Evolutionary conservation across 2,888 invertebrate species (phyloP), one percentile per base, ranked within the genome.

Genomic region (Ceratothoa steindachneri): DNA sequence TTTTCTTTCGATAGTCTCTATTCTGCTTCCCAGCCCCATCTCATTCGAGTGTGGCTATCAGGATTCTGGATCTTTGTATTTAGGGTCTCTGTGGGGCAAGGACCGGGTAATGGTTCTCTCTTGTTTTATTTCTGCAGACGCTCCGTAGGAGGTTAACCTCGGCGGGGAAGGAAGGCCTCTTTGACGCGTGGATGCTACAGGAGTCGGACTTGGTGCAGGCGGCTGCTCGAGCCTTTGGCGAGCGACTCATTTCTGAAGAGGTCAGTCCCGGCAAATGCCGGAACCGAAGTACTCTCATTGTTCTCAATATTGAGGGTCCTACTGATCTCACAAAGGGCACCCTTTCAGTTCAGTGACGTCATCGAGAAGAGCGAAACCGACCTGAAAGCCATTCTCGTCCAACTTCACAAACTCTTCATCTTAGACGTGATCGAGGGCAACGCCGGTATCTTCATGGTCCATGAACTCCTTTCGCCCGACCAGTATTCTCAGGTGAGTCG

Each of bases 171-270:
- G 68, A 28, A 7, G 74, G 72, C n/a, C 30, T 80, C 55, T 81
- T 76, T 71, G 69, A 80, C n/a, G 73, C 76, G 7, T 81, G 81
- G 81, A 81, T 81, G 81, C 27, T 81, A 67, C 52, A 74, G 19
- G 81, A 81, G 69, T 73, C 76, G 27, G 81, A 80, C 74, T 67
- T 80, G 41, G 77, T 81, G 24, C 81, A 81, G 68, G 76, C 67
- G 15, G 72, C 81, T n/a, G 80, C 81, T 24, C 67, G 66, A 55
- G 72, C 80, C n/a, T 81, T 65, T 71, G 81, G 77, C 7, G 81
- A 81, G 53, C 71, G 80, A 31, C 72, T 81, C 24, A 74, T 81
- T 60, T 77, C 81, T 29, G 80, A 81, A 24, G 79, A 77, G 75
- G 74, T 77, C 28, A 55, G 19, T 60, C n/a, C n/a, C n/a, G n/a